Conservation (phyloP, 2,113 vertebrate species). For the Bubo scandiacus region DNA sequence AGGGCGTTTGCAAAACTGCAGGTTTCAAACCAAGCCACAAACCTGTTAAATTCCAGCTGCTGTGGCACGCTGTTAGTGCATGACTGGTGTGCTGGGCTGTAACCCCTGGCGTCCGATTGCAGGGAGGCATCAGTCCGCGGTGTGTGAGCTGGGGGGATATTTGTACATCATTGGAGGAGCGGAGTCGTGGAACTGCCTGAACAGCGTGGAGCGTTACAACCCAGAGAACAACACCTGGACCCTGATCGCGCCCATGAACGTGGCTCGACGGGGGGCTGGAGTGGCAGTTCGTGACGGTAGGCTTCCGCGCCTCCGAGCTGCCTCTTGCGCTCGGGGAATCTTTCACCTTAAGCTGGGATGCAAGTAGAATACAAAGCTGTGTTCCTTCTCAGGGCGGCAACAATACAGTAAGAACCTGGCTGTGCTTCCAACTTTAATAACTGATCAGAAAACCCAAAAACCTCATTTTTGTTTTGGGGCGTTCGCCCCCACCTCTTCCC, state of each 20-base stretch:
- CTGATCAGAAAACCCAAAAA: neutral
- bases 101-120: neutral
- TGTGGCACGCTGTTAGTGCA: rapidly evolving
- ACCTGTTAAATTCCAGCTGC: neutral
- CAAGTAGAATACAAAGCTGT: neutral
- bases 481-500: rapidly evolving
- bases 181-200: constrained; percentile 97
- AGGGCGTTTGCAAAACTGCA: neutral
- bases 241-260: constrained; percentile 91
- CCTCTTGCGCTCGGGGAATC: too few relatives aligned
- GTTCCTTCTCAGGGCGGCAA: neutral
- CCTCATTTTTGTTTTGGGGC: neutral
- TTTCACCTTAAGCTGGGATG: rapidly evolving
- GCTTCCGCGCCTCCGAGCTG: neutral
- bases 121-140: constrained; percentile 96
- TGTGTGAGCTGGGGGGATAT: constrained; percentile 89
- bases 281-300: constrained; percentile 87
- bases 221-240: constrained; percentile 97
- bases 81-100: neutral
- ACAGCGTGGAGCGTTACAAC: constrained; percentile 93
- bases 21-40: neutral
- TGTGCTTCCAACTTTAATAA: neutral
- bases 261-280: constrained; percentile 91
- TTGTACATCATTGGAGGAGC: constrained; percentile 95
- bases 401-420: neutral